These are phyloP conservation scores for Hoplodrina blanda DNA, from an alignment of 2,888 invertebrate species.

Conservation along the genomic window DNA sequence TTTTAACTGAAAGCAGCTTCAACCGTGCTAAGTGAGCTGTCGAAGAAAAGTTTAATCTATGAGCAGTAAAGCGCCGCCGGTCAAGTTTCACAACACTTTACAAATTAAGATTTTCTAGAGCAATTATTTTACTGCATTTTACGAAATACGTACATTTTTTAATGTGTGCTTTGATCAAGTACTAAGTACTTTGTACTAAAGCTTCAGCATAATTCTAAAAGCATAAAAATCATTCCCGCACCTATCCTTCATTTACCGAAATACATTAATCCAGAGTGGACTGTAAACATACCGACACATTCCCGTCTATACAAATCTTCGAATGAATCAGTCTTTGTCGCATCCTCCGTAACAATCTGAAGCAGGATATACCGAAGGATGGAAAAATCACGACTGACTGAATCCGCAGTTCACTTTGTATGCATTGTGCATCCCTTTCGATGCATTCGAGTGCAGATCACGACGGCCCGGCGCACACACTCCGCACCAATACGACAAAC, in stretches of 20 bases:
- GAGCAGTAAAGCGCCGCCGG: slow-evolving; percentile 51
- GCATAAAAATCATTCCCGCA: background rate
- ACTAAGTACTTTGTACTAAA: background rate
- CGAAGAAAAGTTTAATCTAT: slow-evolving; percentile 69
- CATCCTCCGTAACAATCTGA: slow-evolving; percentile 70
- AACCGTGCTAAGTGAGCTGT: slow-evolving; percentile 67
- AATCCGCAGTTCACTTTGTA: slow-evolving; percentile 80
- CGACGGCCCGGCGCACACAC: slow-evolving; percentile 70
- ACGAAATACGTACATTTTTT: background rate
- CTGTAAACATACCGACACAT: slow-evolving; percentile 45
- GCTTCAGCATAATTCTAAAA: background rate
- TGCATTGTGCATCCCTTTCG: slow-evolving; percentile 81
- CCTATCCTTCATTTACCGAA: background rate
- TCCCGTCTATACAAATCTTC: slow-evolving; percentile 63
- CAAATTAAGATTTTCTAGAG: slow-evolving; percentile 33
- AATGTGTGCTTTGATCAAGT: background rate
- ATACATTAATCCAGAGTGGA: slow-evolving; percentile 21
- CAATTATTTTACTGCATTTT: slow-evolving; percentile 3
- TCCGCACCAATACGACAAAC: slow-evolving; percentile 83
- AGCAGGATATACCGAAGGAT: slow-evolving; percentile 71
- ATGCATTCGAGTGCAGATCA: slow-evolving; percentile 81
- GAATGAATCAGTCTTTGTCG: slow-evolving; percentile 76
- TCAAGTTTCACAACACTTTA: slow-evolving; percentile 63
- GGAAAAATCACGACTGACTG: slow-evolving; percentile 82
- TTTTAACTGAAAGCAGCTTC: slow-evolving; percentile 69